phyloP scores from a whole-genome alignment of 2,113 vertebrate species.

The Ictalurus punctatus region DNA sequence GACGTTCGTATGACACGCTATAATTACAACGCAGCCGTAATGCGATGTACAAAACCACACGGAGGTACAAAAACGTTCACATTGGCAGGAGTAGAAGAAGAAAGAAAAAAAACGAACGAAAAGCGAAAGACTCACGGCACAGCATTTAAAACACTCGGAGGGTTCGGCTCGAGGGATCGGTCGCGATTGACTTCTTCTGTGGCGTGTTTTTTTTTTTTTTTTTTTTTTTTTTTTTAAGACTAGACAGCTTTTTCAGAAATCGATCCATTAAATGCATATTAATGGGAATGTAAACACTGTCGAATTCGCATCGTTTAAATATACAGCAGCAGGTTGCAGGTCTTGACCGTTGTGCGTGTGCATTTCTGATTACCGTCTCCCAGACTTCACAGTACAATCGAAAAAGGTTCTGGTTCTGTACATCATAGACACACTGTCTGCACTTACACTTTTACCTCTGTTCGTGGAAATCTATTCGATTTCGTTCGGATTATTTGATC shows the following conservation, averaged over 20 bases:
- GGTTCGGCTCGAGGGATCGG: neutral
- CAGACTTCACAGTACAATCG: too few relatives aligned
- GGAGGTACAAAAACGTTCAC: slow-evolving; percentile 72
- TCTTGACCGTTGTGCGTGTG: too few relatives aligned
- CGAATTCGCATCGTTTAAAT: neutral
- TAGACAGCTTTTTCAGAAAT: neutral
- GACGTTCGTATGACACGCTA: slow-evolving; percentile 56
- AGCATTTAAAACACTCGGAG: slow-evolving; percentile 13
- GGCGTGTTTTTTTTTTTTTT: neutral
- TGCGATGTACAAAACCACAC: slow-evolving; percentile 69
- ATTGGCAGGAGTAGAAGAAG: slow-evolving; percentile 41
- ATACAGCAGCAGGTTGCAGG: neutral
- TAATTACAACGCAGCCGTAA: slow-evolving; percentile 61
- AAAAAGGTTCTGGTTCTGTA: neutral
- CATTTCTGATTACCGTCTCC: too few relatives aligned
- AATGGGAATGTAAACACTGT: neutral
- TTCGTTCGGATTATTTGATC: too few relatives aligned
- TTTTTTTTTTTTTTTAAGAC: neutral
- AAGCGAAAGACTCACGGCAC: neutral
- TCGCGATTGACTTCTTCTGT: slow-evolving; percentile 4
- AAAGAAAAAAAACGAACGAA: neutral
- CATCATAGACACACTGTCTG: neutral
- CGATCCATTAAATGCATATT: neutral
- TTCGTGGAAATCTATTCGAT: too few relatives aligned
- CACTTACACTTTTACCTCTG: too few relatives aligned